Percentiles rank a stretch among this genome's conserved stretches.
Conservation (phyloP, 2,113 vertebrate species). For the Camarhynchus parvulus region DNA sequence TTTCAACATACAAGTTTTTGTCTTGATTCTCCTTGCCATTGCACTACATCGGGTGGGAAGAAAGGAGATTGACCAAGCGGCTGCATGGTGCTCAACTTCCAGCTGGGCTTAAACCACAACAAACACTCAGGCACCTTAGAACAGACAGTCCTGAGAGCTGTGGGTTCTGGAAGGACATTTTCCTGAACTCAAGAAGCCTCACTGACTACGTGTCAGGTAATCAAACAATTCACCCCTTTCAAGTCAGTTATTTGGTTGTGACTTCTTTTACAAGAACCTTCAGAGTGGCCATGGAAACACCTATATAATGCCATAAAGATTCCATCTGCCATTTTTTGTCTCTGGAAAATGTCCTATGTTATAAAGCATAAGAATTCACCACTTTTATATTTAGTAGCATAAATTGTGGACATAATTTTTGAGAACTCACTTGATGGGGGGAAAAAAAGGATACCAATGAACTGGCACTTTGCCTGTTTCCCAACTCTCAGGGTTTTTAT, state of each 20-base stretch:
- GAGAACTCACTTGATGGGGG: not conserved
- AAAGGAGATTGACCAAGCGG: accelerated
- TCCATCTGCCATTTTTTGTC: not conserved
- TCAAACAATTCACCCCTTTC: not conserved
- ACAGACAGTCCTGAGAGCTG: not conserved
- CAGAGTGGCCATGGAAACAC: not conserved
- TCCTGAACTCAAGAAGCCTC: not conserved
- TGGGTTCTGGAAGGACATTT: not conserved
- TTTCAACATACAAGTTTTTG: not conserved
- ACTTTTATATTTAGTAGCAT: not conserved
- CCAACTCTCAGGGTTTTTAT: not conserved
- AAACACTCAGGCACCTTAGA: not conserved
- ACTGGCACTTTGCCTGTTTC: not conserved
- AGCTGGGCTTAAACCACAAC: not conserved
- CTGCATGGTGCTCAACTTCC: not conserved
- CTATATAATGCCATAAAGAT: not conserved
- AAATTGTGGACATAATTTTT: not conserved
- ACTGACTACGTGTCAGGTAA: not conserved
- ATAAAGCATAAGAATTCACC: not conserved
- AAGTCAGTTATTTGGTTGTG: not conserved
- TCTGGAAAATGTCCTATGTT: not conserved
- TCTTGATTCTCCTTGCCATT: not conserved
- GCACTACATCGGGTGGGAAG: not conserved
- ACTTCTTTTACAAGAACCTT: not conserved
- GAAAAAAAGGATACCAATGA: not conserved